A percentile compares a stretch with the other conserved stretches of the same genome.
Conservation (phyloP, 2,113 vertebrate species). For the Gallinago jamesoni region DNA sequence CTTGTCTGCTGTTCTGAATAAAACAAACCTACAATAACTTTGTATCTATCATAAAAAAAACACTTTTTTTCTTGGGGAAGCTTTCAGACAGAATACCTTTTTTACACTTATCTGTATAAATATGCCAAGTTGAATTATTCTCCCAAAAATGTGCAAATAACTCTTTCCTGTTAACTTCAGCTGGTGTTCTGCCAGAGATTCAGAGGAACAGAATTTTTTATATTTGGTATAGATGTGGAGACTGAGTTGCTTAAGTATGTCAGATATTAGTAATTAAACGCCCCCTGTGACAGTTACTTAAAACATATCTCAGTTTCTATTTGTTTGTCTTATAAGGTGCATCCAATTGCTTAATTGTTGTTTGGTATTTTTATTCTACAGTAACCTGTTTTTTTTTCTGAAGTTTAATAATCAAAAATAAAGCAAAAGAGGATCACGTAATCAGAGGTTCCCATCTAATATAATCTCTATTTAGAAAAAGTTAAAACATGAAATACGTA, state of each 20-base stretch:
- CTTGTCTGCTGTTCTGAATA: constrained; percentile 55
- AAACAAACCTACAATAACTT: constrained; percentile 37
- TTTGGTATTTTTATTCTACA: background rate
- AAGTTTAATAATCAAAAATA: background rate
- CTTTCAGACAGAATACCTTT: background rate
- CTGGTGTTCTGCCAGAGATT: background rate
- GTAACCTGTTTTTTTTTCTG: background rate
- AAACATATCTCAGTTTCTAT: background rate
- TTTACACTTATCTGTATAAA: background rate
- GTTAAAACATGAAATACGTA: background rate
- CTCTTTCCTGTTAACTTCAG: background rate
- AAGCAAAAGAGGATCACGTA: background rate
- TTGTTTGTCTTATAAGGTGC: background rate
- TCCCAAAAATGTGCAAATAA: background rate
- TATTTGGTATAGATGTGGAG: background rate
- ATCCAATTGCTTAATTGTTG: background rate
- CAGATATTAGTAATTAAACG: background rate
- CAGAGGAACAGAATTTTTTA: background rate
- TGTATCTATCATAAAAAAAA: background rate
- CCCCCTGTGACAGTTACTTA: background rate
- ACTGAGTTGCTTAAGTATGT: background rate
- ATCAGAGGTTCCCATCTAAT: background rate
- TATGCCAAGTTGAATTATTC: background rate
- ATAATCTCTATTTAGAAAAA: background rate
- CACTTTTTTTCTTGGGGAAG: background rate